A percentile compares a stretch with the other conserved stretches of the same genome.
These are phyloP conservation scores for Dendrocopos noguchii DNA, from an alignment of 2,113 vertebrate genomes.

Conservation along the genomic window DNA sequence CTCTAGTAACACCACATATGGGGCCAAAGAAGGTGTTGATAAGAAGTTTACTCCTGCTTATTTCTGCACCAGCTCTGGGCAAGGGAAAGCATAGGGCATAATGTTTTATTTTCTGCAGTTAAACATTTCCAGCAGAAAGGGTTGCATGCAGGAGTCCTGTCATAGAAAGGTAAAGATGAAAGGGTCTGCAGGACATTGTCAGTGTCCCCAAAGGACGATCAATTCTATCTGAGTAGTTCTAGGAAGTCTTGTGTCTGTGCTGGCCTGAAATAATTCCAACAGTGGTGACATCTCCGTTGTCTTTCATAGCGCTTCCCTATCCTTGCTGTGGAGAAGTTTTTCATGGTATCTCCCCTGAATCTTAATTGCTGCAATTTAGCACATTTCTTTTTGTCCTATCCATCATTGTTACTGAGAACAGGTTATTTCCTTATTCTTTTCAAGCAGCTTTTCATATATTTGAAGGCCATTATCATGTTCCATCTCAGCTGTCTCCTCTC, in stretches of 20 bases:
- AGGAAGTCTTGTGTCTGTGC: neutral
- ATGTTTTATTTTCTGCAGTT: neutral
- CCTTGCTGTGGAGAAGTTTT: constrained; percentile 1
- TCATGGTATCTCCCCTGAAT: constrained; percentile 11
- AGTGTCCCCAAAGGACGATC: neutral
- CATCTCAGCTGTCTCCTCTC: constrained; percentile 29
- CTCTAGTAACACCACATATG: neutral
- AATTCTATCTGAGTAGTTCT: neutral
- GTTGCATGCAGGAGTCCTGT: neutral
- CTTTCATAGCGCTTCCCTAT: neutral
- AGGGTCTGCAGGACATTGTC: neutral
- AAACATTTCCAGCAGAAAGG: neutral
- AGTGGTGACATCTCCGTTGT: neutral
- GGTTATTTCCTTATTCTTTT: constrained; percentile 52
- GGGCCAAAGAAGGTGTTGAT: neutral
- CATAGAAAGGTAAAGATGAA: neutral
- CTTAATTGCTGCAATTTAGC: constrained; percentile 52
- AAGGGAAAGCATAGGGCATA: neutral
- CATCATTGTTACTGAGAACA: constrained; percentile 26
- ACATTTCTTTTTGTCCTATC: constrained; percentile 37
- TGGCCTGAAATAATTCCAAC: neutral
- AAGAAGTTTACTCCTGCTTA: neutral
- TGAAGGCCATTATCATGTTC: constrained; percentile 43
- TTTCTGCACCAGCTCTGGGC: neutral
- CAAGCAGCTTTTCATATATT: constrained; percentile 38